Percentiles rank a stretch among this genome's conserved stretches.
These are phyloP conservation scores for Struthidea cinerea DNA, from an alignment of 2,113 vertebrate species.

Conservation along the genomic window DNA sequence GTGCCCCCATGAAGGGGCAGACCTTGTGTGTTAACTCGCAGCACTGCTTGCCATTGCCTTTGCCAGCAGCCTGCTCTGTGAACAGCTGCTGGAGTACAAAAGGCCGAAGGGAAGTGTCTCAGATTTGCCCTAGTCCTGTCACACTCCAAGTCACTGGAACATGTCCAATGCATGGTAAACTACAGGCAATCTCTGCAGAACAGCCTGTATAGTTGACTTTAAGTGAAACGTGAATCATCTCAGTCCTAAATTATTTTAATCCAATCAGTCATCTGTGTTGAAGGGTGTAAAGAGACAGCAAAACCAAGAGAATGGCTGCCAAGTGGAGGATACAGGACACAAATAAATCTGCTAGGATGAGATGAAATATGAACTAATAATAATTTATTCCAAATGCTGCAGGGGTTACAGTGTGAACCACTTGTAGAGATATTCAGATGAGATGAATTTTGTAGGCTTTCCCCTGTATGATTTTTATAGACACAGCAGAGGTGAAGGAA, in stretches of 20 bases:
- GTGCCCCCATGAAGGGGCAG: not conserved
- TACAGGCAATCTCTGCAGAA: not conserved
- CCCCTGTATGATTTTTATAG: not conserved
- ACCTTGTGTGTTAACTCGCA: not conserved
- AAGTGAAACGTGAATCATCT: constrained; percentile 33
- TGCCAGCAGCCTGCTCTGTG: not conserved
- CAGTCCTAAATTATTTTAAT: constrained; percentile 51
- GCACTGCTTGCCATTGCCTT: not conserved
- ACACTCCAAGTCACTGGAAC: not conserved
- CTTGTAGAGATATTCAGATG: not conserved
- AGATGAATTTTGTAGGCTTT: not conserved
- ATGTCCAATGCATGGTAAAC: not conserved
- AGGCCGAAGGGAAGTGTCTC: constrained; percentile 15
- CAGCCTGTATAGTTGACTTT: constrained; percentile 37
- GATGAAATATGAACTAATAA: constrained; percentile 44
- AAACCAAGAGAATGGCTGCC: constrained; percentile 34
- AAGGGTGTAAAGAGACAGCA: constrained; percentile 31
- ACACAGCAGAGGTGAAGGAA: not conserved
- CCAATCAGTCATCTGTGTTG: constrained; percentile 24
- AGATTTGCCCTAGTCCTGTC: not conserved
- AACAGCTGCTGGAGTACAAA: constrained; percentile 23
- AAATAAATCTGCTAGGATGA: constrained; percentile 50
- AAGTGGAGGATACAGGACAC: constrained; percentile 15
- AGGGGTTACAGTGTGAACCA: not conserved
- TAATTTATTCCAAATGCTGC: constrained; percentile 39